These are phyloP conservation scores for Iphiclides podalirius DNA, from an alignment of 2,888 invertebrate species.

Conservation along the genomic window DNA sequence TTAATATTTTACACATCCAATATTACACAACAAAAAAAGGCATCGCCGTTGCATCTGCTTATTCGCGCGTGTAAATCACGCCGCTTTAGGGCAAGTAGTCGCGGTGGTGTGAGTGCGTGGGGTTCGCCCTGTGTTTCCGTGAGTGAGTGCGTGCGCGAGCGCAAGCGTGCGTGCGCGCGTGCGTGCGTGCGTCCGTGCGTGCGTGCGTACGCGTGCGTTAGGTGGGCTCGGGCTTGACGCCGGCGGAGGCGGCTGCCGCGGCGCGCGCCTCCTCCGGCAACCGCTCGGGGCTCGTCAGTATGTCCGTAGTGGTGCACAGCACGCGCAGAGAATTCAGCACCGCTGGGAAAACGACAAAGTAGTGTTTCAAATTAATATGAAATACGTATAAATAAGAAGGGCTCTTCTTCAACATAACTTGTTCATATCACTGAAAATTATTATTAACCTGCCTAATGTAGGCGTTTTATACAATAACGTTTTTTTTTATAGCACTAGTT, in stretches of 20 bases:
- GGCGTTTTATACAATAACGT: too few species aligned
- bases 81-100: background rate
- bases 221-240: constrained; percentile 66
- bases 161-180: constrained; percentile 1
- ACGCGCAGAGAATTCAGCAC: constrained; percentile 94
- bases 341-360: constrained; percentile 83
- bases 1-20: background rate
- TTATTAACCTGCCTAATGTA: too few species aligned
- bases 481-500: too few species aligned
- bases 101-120: background rate
- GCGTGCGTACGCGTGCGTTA: constrained; percentile 36
- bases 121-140: too few species aligned
- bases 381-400: too few species aligned
- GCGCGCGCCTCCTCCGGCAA: constrained; percentile 94
- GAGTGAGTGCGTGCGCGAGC: background rate
- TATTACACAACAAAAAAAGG: background rate
- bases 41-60: background rate
- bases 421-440: too few species aligned
- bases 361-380: too few species aligned
- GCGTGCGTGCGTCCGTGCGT: constrained; percentile 23
- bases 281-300: constrained; percentile 92
- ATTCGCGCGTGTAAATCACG: background rate
- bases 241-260: constrained; percentile 79
- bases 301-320: constrained; percentile 95
- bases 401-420: too few species aligned